Evolutionary conservation across 2,888 invertebrate genomes (phyloP).

Genomic region (Stenotaenia linearis): DNA sequence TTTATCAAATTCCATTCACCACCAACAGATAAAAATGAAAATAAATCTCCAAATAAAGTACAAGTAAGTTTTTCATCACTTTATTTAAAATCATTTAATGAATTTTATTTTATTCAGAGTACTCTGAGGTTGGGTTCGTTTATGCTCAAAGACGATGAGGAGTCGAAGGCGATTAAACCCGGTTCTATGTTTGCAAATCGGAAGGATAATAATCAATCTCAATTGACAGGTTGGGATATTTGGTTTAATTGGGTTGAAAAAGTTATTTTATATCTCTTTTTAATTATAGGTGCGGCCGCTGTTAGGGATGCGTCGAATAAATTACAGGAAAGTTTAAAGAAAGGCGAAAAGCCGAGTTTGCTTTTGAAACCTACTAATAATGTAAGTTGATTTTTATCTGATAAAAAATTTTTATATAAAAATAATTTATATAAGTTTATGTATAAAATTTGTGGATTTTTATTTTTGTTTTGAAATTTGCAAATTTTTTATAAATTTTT

Average conservation of each 20-base stretch:
- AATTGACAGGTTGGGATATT: too few relatives aligned
- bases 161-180: conserved; percentile 53
- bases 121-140: conserved; percentile 42
- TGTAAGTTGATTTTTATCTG: not conserved
- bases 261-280: not conserved
- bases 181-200: conserved; percentile 61
- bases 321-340: not conserved
- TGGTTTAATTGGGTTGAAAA: too few relatives aligned
- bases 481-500: too few relatives aligned
- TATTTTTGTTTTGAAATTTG: too few relatives aligned
- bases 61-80: not conserved
- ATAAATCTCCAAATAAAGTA: conserved; percentile 34
- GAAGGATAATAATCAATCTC: conserved; percentile 49
- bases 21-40: conserved; percentile 37
- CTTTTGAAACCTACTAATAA: not conserved
- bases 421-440: too few relatives aligned
- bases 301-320: not conserved
- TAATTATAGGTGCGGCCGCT: not conserved
- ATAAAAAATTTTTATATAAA: too few relatives aligned
- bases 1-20: conserved; percentile 65
- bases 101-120: not conserved
- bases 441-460: too few relatives aligned
- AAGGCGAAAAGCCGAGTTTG: not conserved
- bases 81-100: too few relatives aligned
- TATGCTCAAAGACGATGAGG: conserved; percentile 49